Evolutionary conservation across 53 echinoderm and acorn worm species (phyloP).

Genomic region (Luidia sarsii): DNA sequence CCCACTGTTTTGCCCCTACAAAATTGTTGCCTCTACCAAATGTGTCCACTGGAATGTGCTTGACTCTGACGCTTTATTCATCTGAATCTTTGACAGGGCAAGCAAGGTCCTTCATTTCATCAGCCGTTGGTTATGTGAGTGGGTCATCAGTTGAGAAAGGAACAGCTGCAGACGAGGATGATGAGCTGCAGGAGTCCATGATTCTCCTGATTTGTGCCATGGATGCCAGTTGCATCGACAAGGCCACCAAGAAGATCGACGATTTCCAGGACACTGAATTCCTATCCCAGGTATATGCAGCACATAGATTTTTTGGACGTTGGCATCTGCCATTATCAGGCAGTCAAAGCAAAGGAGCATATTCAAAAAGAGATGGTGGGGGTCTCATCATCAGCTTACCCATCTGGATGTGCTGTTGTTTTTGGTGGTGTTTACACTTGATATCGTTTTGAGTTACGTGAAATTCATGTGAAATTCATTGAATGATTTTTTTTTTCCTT

Average conservation of each 20-base stretch:
- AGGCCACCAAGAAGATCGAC: constrained; percentile 42
- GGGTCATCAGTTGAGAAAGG: not conserved
- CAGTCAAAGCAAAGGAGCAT: not conserved
- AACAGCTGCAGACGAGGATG: not conserved
- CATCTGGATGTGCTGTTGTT: not conserved
- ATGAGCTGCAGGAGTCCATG: constrained; percentile 24
- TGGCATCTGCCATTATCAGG: too few relatives aligned
- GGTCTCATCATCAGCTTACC: not conserved
- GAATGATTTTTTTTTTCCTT: not conserved
- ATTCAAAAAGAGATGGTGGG: not conserved
- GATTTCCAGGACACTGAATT: constrained; percentile 39
- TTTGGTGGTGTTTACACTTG: not conserved
- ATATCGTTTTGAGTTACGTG: not conserved
- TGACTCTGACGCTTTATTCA: not conserved
- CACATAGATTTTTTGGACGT: too few relatives aligned
- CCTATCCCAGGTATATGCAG: constrained; percentile 23
- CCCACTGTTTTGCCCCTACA: not conserved
- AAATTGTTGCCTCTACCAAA: not conserved
- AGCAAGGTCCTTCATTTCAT: not conserved
- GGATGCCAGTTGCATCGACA: not conserved
- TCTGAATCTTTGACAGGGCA: not conserved
- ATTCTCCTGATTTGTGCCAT: constrained; percentile 43
- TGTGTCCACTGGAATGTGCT: not conserved
- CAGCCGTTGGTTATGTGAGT: not conserved
- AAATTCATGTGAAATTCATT: not conserved